Evolutionary conservation across 2,797 vertebrate genomes (phyloP).

Genomic region (Pelodytes ibericus): DNA sequence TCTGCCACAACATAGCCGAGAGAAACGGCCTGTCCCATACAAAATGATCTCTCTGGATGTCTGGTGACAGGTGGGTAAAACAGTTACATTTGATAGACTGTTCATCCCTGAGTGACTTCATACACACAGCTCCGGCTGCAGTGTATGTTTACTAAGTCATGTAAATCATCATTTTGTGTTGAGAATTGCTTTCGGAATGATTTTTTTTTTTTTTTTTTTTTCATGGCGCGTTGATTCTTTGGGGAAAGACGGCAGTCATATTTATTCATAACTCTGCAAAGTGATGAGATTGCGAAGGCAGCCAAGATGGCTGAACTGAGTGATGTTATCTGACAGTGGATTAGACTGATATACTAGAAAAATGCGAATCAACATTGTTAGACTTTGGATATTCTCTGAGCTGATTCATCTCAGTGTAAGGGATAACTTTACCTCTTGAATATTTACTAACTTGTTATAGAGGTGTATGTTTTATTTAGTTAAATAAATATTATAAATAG

Average conservation of each 20-base stretch:
- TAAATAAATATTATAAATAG: too few relatives aligned
- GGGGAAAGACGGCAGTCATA: constrained; percentile 37
- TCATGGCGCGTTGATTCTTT: constrained; percentile 14
- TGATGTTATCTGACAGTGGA: constrained; percentile 31
- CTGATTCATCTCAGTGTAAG: neutral
- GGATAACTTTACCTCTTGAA: neutral
- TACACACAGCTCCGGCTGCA: neutral
- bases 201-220: constrained; percentile 36
- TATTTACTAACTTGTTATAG: neutral
- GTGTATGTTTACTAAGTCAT: constrained; percentile 22
- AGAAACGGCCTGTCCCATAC: neutral
- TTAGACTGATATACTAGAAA: constrained; percentile 1
- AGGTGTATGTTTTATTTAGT: too few relatives aligned
- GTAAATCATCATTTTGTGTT: constrained; percentile 30
- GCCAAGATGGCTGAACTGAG: constrained; percentile 13
- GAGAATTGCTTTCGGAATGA: constrained; percentile 17
- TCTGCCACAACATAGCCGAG: neutral
- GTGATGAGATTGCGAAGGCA: constrained; percentile 30
- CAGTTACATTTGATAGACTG: neutral
- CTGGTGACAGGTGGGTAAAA: neutral
- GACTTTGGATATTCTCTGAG: neutral
- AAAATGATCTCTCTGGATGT: neutral
- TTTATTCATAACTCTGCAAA: constrained; percentile 43
- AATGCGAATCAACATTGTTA: neutral
- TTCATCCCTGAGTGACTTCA: neutral